Evolutionary conservation across 2,113 vertebrate species (phyloP), one percentile per base, ranked within the genome.

Genomic region (Hassar affinis): DNA sequence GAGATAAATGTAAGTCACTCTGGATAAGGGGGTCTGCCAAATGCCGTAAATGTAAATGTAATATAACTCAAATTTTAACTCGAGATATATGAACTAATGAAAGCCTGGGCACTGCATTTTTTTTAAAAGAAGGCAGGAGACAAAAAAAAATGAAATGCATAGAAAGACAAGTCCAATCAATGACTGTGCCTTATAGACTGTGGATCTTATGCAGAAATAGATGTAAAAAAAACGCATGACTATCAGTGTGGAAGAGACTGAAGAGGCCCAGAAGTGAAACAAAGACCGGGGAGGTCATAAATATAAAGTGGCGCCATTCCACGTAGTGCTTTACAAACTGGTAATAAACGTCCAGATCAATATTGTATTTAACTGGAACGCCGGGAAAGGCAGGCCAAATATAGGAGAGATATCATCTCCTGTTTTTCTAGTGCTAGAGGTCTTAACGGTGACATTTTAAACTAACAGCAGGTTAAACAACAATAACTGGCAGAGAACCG

Each of bases 251-350:
- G 38, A 45, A 42, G 35, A 69, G 18, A 38, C 8, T 49, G 69
- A 49, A 74, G 9, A 27, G 15, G 20, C 15, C 2, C 1, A 0
- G 15, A 74, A 51, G 72, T 33, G 72, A 33, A 52, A 75, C 47
- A 75, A 47, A 52, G 42, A 49, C 11, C 0, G 25, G 3, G 42
- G 10, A n/a, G 45, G n/a, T 75, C 27, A 52, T 75, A 75, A 52
- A 75, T 52, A 52, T 52, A 52, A 51, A 75, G 8, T 75, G 72
- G 47, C 8, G n/a, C 17, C 7, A 33, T 8, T 74, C 71, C n/a
- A 51, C 17, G 69, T 27, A 27, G 47, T 51, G n/a, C 47, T 74
- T 74, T 30, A 74, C n/a, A 74, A 74, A 51, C 45, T 74, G n/a
- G 14, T 52, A 51, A 75, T 52, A 75, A 75, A 52, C 15, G 47